Conservation (phyloP, 2,797 vertebrate genomes). For the Tinamus major region DNA sequence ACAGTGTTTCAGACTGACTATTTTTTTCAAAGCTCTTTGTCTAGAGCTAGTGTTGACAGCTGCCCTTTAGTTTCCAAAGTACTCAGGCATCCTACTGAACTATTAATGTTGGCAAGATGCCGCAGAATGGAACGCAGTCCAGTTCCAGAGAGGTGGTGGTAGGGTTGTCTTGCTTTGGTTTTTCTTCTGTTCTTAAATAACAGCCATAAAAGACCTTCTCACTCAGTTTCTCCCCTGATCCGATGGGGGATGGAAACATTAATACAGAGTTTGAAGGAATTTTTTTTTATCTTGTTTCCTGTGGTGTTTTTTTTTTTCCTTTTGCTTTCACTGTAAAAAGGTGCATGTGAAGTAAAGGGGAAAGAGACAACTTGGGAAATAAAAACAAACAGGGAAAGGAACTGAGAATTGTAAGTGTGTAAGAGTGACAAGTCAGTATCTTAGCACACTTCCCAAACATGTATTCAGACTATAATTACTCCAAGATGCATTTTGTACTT, state of each 20-base stretch:
- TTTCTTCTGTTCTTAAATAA: not conserved
- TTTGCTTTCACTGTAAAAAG: not conserved
- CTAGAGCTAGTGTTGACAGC: not conserved
- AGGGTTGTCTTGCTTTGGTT: not conserved
- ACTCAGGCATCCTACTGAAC: not conserved
- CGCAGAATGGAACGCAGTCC: fast-evolving
- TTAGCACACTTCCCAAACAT: not conserved
- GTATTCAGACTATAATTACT: not conserved
- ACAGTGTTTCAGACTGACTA: not conserved
- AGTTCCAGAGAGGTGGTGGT: not conserved
- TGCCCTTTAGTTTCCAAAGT: constrained; percentile 9
- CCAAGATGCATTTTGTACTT: not conserved
- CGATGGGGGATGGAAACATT: not conserved
- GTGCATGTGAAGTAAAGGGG: not conserved
- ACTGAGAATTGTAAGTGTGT: not conserved
- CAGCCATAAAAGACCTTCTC: not conserved
- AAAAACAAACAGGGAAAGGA: no score
- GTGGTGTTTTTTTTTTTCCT: not conserved
- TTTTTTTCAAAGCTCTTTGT: not conserved
- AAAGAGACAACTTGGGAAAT: not conserved
- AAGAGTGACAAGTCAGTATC: not conserved
- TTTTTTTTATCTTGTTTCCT: not conserved
- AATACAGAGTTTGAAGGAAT: not conserved
- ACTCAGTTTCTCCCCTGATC: not conserved
- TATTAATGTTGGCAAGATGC: not conserved